Evolutionary conservation across 1,140 invertebrate species (phyloP).

Genomic region (Bactericera cockerelli): DNA sequence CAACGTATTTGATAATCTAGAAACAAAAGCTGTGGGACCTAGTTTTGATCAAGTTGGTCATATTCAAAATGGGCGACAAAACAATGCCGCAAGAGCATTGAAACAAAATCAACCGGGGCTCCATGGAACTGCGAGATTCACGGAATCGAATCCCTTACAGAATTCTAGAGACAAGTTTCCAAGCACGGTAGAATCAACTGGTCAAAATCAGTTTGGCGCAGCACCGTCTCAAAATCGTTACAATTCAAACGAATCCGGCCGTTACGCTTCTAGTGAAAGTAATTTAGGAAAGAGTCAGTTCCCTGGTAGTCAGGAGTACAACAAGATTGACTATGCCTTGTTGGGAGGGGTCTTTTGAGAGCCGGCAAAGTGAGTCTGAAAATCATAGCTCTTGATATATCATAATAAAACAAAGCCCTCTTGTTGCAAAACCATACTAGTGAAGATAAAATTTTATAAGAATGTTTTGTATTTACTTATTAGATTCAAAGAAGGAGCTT

Average conservation of each 20-base stretch:
- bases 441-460: too few species aligned
- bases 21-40: not conserved
- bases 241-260: not conserved
- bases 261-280: not conserved
- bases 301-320: conserved; percentile 1
- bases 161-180: not conserved
- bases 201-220: not conserved
- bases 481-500: too few species aligned
- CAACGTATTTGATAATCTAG: conserved; percentile 3
- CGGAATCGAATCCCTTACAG: not conserved
- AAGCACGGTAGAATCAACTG: not conserved
- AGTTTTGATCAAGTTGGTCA: not conserved
- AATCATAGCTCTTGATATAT: not conserved
- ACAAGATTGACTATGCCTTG: not conserved
- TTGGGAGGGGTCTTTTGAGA: not conserved
- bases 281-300: not conserved
- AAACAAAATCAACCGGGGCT: not conserved
- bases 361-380: conserved; percentile 6
- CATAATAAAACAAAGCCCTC: too few species aligned
- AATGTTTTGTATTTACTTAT: too few species aligned
- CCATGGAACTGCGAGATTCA: not conserved
- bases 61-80: not conserved
- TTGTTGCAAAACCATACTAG: too few species aligned
- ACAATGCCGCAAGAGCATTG: not conserved
- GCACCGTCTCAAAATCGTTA: not conserved